A percentile compares a stretch with the other conserved stretches of the same genome.
phyloP scores from a whole-genome alignment of 2,797 vertebrate genomes.

The Vespertilio murinus region DNA sequence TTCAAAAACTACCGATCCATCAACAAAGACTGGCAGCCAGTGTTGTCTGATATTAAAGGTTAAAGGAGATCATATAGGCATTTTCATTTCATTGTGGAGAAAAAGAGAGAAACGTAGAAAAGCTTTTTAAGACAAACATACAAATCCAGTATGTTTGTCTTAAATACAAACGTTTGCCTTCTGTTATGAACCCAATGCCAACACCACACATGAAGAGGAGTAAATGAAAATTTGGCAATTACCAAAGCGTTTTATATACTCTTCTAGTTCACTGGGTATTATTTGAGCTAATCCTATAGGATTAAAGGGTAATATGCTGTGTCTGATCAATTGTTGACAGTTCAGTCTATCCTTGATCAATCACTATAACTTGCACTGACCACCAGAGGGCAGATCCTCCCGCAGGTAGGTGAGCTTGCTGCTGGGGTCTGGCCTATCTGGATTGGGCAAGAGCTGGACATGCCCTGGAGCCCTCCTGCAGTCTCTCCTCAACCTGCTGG shows the following conservation, averaged over 20 bases:
- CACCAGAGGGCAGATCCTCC: too few relatives aligned
- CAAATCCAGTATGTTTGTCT: background rate
- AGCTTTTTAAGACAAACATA: background rate
- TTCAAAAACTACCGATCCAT: background rate
- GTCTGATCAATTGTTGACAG: too few relatives aligned
- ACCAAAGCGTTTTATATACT: background rate
- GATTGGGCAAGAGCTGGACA: too few relatives aligned
- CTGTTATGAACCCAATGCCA: background rate
- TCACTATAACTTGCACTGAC: too few relatives aligned
- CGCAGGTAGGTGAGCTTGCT: too few relatives aligned
- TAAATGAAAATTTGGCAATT: background rate
- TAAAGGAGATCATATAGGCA: background rate
- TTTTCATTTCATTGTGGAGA: conserved; percentile 16
- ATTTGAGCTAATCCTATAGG: too few relatives aligned
- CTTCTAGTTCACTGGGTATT: background rate
- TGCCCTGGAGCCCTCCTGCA: too few relatives aligned
- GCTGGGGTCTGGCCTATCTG: too few relatives aligned
- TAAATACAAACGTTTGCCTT: background rate
- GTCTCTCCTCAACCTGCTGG: too few relatives aligned
- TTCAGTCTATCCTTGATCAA: too few relatives aligned
- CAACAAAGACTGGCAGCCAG: background rate
- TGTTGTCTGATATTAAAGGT: background rate
- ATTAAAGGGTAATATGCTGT: too few relatives aligned
- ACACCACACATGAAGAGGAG: background rate
- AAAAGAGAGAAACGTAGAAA: background rate